These are phyloP conservation scores for Poeciliopsis infans DNA, from an alignment of 2,797 vertebrate genomes.

Conservation along the genomic window DNA sequence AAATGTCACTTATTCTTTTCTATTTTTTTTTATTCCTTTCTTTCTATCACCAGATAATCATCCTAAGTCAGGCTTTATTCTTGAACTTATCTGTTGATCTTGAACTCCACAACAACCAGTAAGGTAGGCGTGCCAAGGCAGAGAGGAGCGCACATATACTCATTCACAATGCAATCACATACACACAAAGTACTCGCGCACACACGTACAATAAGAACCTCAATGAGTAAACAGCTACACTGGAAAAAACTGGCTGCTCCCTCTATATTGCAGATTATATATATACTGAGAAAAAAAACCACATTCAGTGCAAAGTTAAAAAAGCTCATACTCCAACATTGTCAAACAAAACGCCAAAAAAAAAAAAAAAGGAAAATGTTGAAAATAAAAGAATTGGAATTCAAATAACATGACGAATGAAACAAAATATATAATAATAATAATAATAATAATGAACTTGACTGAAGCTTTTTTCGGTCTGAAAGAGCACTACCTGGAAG, in stretches of 20 bases:
- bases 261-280: slow-evolving; percentile 87
- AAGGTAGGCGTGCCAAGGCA: slow-evolving; percentile 97
- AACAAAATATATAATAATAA: slow-evolving; percentile 78
- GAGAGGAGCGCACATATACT: slow-evolving; percentile 89
- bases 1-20: slow-evolving; percentile 72
- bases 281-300: slow-evolving; percentile 88
- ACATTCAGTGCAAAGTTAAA: slow-evolving; percentile 97
- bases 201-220: slow-evolving; percentile 84
- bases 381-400: slow-evolving; percentile 84
- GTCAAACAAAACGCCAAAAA: slow-evolving; percentile 82
- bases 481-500: slow-evolving; percentile 98
- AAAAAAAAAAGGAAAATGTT: slow-evolving; percentile 46
- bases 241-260: slow-evolving; percentile 89
- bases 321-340: slow-evolving; percentile 93
- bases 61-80: slow-evolving; percentile 87
- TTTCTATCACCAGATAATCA: slow-evolving; percentile 86
- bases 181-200: slow-evolving; percentile 55
- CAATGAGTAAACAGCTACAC: slow-evolving; percentile 98
- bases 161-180: slow-evolving; percentile 43
- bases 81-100: slow-evolving; percentile 87
- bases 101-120: slow-evolving; percentile 91
- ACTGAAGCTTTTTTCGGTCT: slow-evolving; percentile 87
- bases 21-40: slow-evolving; percentile 6
- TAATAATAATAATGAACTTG: slow-evolving; percentile 84
- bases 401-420: slow-evolving; percentile 90